Percentiles rank a stretch among this genome's conserved stretches.
Conservation (phyloP, 2,797 vertebrate species). For the Notolepis coatsorum region DNA sequence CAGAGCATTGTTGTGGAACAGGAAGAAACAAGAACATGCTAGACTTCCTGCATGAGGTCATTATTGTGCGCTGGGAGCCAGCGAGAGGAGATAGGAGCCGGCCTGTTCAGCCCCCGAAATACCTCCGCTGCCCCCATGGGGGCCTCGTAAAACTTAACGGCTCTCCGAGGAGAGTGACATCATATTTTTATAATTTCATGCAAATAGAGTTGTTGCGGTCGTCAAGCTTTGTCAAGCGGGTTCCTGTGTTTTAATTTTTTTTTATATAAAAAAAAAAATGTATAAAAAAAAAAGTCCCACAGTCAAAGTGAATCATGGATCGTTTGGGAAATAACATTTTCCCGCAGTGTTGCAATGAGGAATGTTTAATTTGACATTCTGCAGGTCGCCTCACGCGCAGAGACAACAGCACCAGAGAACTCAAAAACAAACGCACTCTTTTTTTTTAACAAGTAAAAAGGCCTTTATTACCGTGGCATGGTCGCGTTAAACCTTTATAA, state of each 20-base stretch:
- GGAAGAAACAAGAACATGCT: constrained; percentile 82
- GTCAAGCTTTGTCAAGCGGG: constrained; percentile 42
- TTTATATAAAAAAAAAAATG: constrained; percentile 32
- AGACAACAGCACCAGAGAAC: constrained; percentile 19
- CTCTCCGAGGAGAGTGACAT: constrained; percentile 71
- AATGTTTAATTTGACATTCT: constrained; percentile 23
- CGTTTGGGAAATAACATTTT: constrained; percentile 19
- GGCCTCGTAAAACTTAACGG: constrained; percentile 75
- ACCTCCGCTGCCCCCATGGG: constrained; percentile 63
- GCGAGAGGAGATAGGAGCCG: constrained; percentile 66
- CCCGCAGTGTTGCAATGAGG: constrained; percentile 26
- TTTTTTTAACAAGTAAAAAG: too few species aligned
- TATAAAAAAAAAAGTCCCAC: constrained; percentile 21
- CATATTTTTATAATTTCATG: constrained; percentile 69
- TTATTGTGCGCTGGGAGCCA: constrained; percentile 71
- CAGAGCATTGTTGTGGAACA: constrained; percentile 78
- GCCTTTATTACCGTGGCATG: too few species aligned
- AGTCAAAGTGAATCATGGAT: constrained; percentile 9
- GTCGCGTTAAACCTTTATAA: too few species aligned
- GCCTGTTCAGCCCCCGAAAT: constrained; percentile 80
- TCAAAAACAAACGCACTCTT: too few species aligned
- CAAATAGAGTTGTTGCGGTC: constrained; percentile 53
- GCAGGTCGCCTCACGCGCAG: constrained; percentile 20
- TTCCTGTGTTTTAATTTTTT: constrained; percentile 52
- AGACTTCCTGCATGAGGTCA: constrained; percentile 84